Evolutionary conservation across 2,888 invertebrate species (phyloP).

Genomic region (Dascillus cervinus): DNA sequence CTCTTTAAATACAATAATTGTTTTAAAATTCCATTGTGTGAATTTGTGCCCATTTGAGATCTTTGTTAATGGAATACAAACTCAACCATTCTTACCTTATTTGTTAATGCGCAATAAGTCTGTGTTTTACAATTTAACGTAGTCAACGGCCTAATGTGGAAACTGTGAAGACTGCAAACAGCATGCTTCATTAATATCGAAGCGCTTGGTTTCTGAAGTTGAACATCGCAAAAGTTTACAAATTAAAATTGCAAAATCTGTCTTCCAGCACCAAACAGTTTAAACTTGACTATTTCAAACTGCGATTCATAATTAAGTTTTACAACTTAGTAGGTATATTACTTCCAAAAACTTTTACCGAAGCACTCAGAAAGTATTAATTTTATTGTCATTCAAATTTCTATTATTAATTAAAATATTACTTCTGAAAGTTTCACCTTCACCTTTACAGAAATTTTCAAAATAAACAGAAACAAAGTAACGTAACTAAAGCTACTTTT

Average conservation of each 20-base stretch:
- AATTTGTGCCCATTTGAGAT: too few species aligned
- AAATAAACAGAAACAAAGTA: too few species aligned
- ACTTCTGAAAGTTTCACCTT: too few species aligned
- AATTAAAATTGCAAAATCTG: slow-evolving; percentile 34
- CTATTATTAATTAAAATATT: slow-evolving; percentile 17
- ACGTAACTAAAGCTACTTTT: too few species aligned
- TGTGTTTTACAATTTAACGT: too few species aligned
- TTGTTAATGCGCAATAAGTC: too few species aligned
- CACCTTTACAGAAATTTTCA: too few species aligned
- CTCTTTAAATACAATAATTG: too few species aligned
- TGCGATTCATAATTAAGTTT: slow-evolving; percentile 31
- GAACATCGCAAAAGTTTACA: slow-evolving; percentile 28
- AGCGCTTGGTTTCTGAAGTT: slow-evolving; percentile 23
- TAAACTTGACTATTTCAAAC: slow-evolving; percentile 29
- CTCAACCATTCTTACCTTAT: too few species aligned
- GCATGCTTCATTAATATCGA: slow-evolving; percentile 28
- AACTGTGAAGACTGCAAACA: slow-evolving; percentile 21
- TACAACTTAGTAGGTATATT: slow-evolving; percentile 27
- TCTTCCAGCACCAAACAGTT: slow-evolving; percentile 30
- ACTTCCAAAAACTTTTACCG: slow-evolving; percentile 20
- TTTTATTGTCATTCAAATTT: slow-evolving; percentile 14
- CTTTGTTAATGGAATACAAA: too few species aligned
- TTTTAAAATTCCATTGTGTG: too few species aligned
- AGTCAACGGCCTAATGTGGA: too few species aligned
- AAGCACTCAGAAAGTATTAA: slow-evolving; percentile 16